Base-by-base conservation (phyloP, 2,113 vertebrate genomes). In the Columba janthina region DNA sequence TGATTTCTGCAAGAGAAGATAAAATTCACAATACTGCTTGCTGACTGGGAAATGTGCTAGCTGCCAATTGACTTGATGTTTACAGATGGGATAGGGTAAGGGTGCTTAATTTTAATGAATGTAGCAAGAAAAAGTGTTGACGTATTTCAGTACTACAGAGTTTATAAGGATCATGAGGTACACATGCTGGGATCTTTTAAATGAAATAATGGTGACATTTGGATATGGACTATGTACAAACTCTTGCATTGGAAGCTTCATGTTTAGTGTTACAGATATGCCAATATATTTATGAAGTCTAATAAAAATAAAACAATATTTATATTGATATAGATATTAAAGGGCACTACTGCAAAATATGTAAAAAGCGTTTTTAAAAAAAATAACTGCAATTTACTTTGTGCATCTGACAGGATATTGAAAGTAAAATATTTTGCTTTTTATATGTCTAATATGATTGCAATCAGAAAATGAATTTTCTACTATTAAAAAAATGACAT, bases 1-100 rank as follows among this genome's bases (percentile, higher is more conserved):
- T 99, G 98, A 99, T 99, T 99, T 99, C 99, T 99, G 99, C 98
- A 99, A 99, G 98, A 99, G 99, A 99, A 99, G 99, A 99, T 99
- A 99, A 99, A 98, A 99, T 99, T 99, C 98, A 99, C 98, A 99
- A 99, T 98, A 98, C 98, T 98, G 98, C 98, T 99, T 98, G 98
- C 98, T 99, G 98, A 98, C 98, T 98, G 98, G 98, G 97, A 97
- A 96, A 98, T 97, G 98, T 97, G 97, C 97, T 98, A 98, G 96
- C 98, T 99, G 98, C 98, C 98, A 95, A 98, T 96, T 98, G 98
- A 98, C 96, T 98, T 91, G 97, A 98, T 97, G 97, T 98, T 97
- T 97, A 98, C 96, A 95, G 98, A 98, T 97, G 98, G 95, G 97
- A 96, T 96, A 96, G 93, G 95, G 97, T 90, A 71, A 96, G 95